A percentile compares a stretch with the other conserved stretches of the same genome.
These are phyloP conservation scores for Drosophila limbata DNA, from an alignment of 2,888 invertebrate species.

Conservation along the genomic window DNA sequence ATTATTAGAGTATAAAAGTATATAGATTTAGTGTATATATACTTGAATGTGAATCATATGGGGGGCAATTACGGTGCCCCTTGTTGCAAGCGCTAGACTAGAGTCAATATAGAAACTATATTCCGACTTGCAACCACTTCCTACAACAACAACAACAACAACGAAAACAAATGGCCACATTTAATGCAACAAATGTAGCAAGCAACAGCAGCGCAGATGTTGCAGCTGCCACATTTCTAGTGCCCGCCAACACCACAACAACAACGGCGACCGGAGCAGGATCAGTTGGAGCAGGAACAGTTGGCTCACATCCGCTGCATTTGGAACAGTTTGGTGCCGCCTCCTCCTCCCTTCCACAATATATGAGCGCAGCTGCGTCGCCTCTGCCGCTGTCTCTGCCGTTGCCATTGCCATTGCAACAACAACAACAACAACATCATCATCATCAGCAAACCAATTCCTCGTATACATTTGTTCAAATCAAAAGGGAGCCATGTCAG, in stretches of 20 bases:
- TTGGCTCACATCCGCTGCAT: constrained; percentile 54
- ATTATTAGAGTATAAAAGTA: constrained; percentile 43
- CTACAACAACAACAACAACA: constrained; percentile 22
- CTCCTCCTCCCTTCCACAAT: constrained; percentile 62
- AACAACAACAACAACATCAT: constrained; percentile 40
- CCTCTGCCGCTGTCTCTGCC: constrained; percentile 40
- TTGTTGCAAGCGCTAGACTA: constrained; percentile 23
- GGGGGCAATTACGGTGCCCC: constrained; percentile 46
- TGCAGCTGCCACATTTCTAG: constrained; percentile 72
- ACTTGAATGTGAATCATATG: constrained; percentile 52
- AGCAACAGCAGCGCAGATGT: constrained; percentile 73
- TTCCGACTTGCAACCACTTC: constrained; percentile 20
- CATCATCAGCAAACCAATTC: constrained; percentile 80
- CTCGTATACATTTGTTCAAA: constrained; percentile 84
- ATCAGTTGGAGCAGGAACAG: constrained; percentile 16
- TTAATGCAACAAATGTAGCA: constrained; percentile 63
- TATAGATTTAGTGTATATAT: constrained; percentile 32
- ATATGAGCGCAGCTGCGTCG: constrained; percentile 61
- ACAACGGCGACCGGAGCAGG: constrained; percentile 21
- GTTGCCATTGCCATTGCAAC: constrained; percentile 34
- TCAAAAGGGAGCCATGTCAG: constrained; percentile 85
- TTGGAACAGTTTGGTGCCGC: constrained; percentile 74
- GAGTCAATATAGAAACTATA: constrained; percentile 21
- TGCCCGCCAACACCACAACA: constrained; percentile 71
- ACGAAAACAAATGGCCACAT: constrained; percentile 79